phyloP scores from a whole-genome alignment of 2,113 vertebrate species.

The Empidonax alnorum region DNA sequence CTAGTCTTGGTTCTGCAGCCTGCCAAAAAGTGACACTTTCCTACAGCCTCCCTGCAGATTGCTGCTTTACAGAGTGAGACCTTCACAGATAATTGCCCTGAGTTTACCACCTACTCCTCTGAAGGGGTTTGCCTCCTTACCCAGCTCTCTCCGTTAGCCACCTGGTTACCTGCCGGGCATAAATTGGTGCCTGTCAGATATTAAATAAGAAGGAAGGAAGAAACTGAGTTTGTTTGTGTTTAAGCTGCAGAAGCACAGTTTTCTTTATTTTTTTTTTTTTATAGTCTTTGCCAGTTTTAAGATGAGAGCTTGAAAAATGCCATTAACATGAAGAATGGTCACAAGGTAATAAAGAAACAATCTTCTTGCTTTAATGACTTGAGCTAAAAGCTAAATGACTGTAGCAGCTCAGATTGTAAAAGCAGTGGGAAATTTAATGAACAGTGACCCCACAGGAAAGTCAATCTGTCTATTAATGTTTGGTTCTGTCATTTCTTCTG shows the following conservation, averaged over 20 bases:
- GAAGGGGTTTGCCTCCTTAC: background rate
- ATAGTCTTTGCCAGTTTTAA: background rate
- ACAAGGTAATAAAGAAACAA: constrained; percentile 47
- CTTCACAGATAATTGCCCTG: background rate
- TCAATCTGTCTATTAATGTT: constrained; percentile 49
- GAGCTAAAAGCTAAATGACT: constrained; percentile 38
- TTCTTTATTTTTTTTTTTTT: background rate
- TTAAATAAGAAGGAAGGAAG: background rate
- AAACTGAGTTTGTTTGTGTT: background rate
- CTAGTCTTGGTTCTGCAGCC: background rate
- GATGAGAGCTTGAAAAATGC: constrained; percentile 23
- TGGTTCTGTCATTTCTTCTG: constrained; percentile 43
- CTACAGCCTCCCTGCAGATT: background rate
- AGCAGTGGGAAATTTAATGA: constrained; percentile 60
- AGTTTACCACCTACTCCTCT: background rate
- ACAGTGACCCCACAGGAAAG: constrained; percentile 55
- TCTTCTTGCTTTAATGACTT: constrained; percentile 16
- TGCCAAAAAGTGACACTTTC: background rate
- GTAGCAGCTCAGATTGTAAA: constrained; percentile 43
- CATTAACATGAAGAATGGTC: constrained; percentile 26
- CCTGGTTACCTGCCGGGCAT: background rate
- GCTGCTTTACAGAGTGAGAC: background rate
- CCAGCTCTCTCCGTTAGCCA: background rate
- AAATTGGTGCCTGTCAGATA: background rate
- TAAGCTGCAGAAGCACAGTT: background rate